A percentile compares a stretch with the other conserved stretches of the same genome.
These are phyloP conservation scores for Andrena praecox DNA, from an alignment of 2,888 invertebrate species.

Conservation along the genomic window DNA sequence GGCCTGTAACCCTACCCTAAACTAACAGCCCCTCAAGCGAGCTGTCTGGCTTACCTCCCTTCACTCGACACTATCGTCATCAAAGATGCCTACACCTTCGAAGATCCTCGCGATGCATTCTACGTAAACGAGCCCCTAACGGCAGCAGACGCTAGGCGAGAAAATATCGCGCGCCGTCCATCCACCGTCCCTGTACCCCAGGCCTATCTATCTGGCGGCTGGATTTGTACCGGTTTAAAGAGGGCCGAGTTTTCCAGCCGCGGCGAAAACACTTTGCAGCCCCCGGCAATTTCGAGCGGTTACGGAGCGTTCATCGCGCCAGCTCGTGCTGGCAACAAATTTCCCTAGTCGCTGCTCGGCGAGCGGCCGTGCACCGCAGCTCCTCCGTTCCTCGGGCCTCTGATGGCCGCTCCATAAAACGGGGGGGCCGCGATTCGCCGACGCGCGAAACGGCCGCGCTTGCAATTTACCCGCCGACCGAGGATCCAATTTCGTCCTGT, in stretches of 20 bases:
- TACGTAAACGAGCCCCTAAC: not conserved
- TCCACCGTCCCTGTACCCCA: not conserved
- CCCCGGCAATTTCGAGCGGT: constrained; percentile 73
- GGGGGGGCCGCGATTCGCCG: constrained; percentile 21
- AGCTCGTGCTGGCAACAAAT: constrained; percentile 58
- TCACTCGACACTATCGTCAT: no score
- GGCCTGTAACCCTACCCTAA: no score
- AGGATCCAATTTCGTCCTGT: constrained; percentile 63
- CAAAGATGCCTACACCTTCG: no score
- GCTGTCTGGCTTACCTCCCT: no score
- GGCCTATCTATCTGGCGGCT: constrained; percentile 45
- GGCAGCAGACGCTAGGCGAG: not conserved
- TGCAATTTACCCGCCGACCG: constrained; percentile 61
- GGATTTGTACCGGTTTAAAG: constrained; percentile 60
- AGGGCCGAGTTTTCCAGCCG: constrained; percentile 53
- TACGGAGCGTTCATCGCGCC: constrained; percentile 74
- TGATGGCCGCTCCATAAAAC: constrained; percentile 32
- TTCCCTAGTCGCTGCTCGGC: constrained; percentile 43
- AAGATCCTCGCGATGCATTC: not conserved
- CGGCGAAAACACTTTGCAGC: constrained; percentile 56
- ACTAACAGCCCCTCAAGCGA: no score
- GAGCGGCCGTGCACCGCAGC: not conserved
- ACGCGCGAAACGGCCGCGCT: constrained; percentile 51
- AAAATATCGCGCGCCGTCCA: not conserved
- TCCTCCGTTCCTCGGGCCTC: not conserved